Conservation (phyloP, 2,113 vertebrate genomes). For the Speoplatyrhinus poulsoni region DNA sequence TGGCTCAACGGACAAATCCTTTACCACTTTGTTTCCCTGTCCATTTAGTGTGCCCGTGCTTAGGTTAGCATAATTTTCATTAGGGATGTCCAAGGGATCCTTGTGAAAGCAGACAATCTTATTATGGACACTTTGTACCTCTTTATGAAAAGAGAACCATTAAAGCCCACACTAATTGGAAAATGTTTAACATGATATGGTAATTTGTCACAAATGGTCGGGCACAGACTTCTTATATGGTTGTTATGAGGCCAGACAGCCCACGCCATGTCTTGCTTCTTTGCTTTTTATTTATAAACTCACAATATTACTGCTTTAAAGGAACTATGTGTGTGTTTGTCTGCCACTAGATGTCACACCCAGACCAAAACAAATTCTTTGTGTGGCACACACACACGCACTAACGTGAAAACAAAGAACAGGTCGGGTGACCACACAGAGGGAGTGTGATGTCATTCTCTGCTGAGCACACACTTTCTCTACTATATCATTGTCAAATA, state of each 20-base stretch:
- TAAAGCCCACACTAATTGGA: slow-evolving; percentile 26
- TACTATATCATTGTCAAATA: too few species aligned
- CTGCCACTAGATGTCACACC: too few species aligned
- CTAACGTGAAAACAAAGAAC: too few species aligned
- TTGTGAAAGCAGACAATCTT: slow-evolving; percentile 27
- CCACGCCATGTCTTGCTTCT: neutral
- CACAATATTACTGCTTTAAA: neutral
- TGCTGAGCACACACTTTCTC: too few species aligned
- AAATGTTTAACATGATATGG: slow-evolving; percentile 38
- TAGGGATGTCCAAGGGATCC: slow-evolving; percentile 12
- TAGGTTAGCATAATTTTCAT: slow-evolving; percentile 31
- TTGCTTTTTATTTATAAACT: neutral
- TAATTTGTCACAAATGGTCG: slow-evolving; percentile 50
- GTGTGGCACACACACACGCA: too few species aligned
- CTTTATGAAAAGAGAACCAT: slow-evolving; percentile 30
- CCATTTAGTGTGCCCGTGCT: slow-evolving; percentile 14
- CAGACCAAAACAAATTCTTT: too few species aligned
- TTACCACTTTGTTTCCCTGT: neutral
- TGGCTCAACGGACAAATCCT: slow-evolving; percentile 6
- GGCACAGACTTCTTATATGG: slow-evolving; percentile 15
- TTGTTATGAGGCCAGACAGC: neutral
- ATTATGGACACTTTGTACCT: slow-evolving; percentile 23
- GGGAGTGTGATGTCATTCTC: too few species aligned
- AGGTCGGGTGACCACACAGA: too few species aligned
- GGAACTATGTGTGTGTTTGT: too few species aligned